Conservation (phyloP, 2,113 vertebrate species). For the Ptychochromis oligacanthus region DNA sequence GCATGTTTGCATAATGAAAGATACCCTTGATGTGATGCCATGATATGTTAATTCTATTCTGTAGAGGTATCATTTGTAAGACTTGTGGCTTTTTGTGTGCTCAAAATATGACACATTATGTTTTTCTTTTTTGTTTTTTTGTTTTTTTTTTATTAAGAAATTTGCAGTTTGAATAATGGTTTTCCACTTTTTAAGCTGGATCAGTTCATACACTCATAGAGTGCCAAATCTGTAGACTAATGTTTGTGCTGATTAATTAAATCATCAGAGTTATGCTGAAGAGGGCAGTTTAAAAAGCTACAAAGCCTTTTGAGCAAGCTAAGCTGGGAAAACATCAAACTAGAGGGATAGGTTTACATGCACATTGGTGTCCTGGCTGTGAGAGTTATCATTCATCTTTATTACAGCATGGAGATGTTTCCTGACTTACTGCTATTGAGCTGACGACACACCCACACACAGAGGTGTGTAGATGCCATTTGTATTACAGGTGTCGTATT, state of each 20-base stretch:
- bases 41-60: background rate
- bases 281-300: background rate
- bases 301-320: background rate
- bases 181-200: background rate
- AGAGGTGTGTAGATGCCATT: background rate
- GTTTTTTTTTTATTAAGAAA: too few relatives aligned
- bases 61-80: background rate
- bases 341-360: background rate
- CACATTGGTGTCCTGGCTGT: background rate
- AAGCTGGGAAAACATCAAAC: background rate
- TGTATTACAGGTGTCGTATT: background rate
- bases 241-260: background rate
- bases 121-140: too few relatives aligned
- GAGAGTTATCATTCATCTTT: background rate
- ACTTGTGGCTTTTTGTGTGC: background rate
- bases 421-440: background rate
- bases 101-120: background rate
- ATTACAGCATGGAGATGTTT: background rate
- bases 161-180: background rate
- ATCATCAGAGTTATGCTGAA: background rate
- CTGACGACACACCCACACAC: background rate
- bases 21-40: background rate
- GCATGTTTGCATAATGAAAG: conserved; percentile 6
- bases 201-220: background rate
- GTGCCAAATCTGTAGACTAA: background rate